Evolutionary conservation across 2,888 invertebrate species (phyloP).

Genomic region (Chorisops tibialis): DNA sequence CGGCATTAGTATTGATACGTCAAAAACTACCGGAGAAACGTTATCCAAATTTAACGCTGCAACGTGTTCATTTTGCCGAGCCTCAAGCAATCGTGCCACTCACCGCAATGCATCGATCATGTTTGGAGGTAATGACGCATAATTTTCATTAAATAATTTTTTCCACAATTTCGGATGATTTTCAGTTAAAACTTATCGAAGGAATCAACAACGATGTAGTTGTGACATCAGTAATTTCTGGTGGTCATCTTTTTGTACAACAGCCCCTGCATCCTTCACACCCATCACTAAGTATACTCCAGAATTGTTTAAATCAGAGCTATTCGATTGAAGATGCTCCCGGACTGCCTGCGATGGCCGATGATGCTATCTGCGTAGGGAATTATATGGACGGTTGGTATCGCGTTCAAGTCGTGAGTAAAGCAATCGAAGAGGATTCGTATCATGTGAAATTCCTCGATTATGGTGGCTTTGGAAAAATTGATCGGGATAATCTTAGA

Average conservation of each 20-base stretch:
- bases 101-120: constrained; percentile 46
- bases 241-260: constrained; percentile 90
- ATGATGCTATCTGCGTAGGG: constrained; percentile 85
- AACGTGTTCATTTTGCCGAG: constrained; percentile 48
- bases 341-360: constrained; percentile 68
- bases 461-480: constrained; percentile 87
- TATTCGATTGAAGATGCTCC: constrained; percentile 80
- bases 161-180: constrained; percentile 28
- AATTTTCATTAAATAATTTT: neutral
- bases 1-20: constrained; percentile 79
- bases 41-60: constrained; percentile 75
- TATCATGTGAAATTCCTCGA: constrained; percentile 88
- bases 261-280: constrained; percentile 93
- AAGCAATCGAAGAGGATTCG: constrained; percentile 59
- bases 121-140: constrained; percentile 52
- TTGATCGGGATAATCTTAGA: constrained; percentile 73
- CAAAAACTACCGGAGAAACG: constrained; percentile 78
- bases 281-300: constrained; percentile 76
- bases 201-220: constrained; percentile 91
- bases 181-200: constrained; percentile 80
- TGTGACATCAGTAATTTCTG: constrained; percentile 80
- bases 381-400: constrained; percentile 81
- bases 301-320: constrained; percentile 75
- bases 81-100: constrained; percentile 50
- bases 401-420: constrained; percentile 74